A percentile compares a stretch with the other conserved stretches of the same genome.
phyloP scores from a whole-genome alignment of 37 sponge, comb jelly and placozoan genomes.

The Haliclona indistincta region DNA sequence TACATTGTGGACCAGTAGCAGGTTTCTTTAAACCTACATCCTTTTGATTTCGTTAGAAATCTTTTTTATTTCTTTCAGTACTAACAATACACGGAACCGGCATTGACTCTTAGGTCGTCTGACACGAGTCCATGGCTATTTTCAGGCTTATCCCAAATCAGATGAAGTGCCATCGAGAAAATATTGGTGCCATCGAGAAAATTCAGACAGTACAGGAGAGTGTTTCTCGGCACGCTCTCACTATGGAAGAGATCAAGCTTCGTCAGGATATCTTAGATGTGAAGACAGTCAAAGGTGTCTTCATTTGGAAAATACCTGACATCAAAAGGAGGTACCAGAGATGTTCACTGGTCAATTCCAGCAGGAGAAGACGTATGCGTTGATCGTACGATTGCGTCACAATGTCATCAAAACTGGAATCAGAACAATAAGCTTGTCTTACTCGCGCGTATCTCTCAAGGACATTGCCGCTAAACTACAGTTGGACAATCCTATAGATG shows the following conservation, averaged over 20 bases:
- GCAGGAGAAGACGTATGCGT: slow-evolving; percentile 84
- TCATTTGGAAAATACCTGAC: slow-evolving; percentile 63
- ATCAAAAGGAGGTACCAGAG: slow-evolving; percentile 57
- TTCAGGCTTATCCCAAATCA: no score
- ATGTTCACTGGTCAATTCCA: slow-evolving; percentile 69
- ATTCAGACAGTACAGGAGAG: background rate
- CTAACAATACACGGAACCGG: no score
- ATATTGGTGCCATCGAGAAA: background rate
- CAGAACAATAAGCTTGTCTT: slow-evolving; percentile 74
- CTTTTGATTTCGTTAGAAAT: no score
- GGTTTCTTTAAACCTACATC: no score
- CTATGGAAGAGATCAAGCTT: slow-evolving; percentile 22
- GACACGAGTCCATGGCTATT: no score
- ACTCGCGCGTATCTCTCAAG: slow-evolving; percentile 88
- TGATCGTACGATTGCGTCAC: slow-evolving; percentile 89
- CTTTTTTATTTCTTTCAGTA: no score
- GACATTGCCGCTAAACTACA: slow-evolving; percentile 91
- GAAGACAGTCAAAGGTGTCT: slow-evolving; percentile 47
- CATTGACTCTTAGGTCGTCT: no score
- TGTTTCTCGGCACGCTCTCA: background rate
- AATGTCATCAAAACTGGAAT: slow-evolving; percentile 99
- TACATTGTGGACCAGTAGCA: no score
- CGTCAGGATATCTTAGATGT: slow-evolving; percentile 36
- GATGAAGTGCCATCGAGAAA: no score
- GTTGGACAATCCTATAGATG: slow-evolving; percentile 91